Evolutionary conservation across 2,797 vertebrate species (phyloP), one percentile per base, ranked within the genome.

Genomic region (Poeciliopsis presidionis): DNA sequence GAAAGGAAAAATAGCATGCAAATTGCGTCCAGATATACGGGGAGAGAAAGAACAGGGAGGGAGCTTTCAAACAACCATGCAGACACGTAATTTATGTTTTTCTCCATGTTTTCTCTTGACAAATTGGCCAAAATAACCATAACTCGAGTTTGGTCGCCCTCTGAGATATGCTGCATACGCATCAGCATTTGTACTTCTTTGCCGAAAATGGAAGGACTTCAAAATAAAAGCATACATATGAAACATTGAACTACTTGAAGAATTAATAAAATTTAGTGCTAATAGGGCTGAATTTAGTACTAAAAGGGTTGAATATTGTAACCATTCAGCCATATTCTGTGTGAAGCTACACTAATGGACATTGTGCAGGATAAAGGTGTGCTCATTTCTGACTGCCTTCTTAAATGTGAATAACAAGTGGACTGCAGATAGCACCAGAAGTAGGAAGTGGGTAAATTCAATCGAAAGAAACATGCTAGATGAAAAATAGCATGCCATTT

Each of bases 1-100:
- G 76, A 83, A 75, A 74, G 69, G 41, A 74, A 69, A 84, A 86
- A 89, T 86, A 87, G 85, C 81, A 81, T 85, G 81, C 61, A 88
- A 83, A 84, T 85, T 25, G 53, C 47, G n/a, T 5, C 22, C 65
- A 79, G 77, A 85, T 74, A 83, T 59, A 39, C 9, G 18, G 0
- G 11, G 33, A 47, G 71, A 63, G 55, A 65, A 45, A 33, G 47
- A 51, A 79, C 13, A 25, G 20, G 57, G 47, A 77, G 13, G 41
- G 20, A 76, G 75, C 46, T 72, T 80, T 78, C 28, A 75, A 74
- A 82, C 41, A 76, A 73, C 25, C 49, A 28, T 69, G 76, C 25
- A 72, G 46, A 51, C 70, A 57, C n/a, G 11, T 55, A 63, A 76
- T 49, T 53, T 57, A 12, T 53, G 12, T 74, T 67, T 72, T 53